A percentile compares a stretch with the other conserved stretches of the same genome.
Conservation (phyloP, 1,140 invertebrate species). For the Aphis craccivora region DNA sequence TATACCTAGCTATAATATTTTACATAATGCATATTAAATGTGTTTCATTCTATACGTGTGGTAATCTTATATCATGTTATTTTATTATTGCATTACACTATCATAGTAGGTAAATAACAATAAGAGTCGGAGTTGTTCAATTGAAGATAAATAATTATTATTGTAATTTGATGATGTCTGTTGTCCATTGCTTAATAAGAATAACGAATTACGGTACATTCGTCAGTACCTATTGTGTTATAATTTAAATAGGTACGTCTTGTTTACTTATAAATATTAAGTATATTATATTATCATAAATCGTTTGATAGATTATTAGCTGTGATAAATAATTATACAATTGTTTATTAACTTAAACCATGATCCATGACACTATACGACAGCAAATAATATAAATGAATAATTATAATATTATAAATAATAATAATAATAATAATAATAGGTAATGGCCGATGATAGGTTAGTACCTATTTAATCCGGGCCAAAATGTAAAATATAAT, state of each 20-base stretch:
- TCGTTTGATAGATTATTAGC: not conserved
- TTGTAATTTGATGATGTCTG: not conserved
- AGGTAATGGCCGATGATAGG: not conserved
- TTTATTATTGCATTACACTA: not conserved
- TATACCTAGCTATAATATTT: not conserved
- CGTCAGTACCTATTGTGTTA: not conserved
- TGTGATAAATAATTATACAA: not conserved
- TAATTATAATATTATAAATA: not conserved
- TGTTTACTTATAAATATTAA: not conserved
- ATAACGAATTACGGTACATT: not conserved
- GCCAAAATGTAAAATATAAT: not conserved
- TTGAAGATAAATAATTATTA: conserved; percentile 14
- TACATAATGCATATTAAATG: not conserved
- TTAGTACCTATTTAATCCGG: not conserved
- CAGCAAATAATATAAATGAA: not conserved
- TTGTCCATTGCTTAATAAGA: not conserved
- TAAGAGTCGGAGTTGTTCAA: not conserved
- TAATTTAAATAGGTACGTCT: not conserved
- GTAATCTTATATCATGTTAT: not conserved
- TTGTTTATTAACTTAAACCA: not conserved
- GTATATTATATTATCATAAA: not conserved
- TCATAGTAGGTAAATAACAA: not conserved
- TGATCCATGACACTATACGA: not conserved
- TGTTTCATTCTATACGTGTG: not conserved
- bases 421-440: not conserved